Conservation (phyloP, 1,140 invertebrate species). For the Asbolus verrucosus region DNA sequence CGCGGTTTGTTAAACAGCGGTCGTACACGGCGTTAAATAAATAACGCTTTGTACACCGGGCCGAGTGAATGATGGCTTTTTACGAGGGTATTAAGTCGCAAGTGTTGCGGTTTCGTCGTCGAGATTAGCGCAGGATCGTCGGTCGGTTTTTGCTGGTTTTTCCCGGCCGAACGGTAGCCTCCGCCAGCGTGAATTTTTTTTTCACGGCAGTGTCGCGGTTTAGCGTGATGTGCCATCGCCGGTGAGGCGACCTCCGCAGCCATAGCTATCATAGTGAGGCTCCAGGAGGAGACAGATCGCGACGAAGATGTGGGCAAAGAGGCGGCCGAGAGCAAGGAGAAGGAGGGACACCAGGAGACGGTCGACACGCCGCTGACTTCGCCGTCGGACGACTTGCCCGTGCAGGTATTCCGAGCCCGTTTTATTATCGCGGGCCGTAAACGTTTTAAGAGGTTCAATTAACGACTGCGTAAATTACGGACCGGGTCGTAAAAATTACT, state of each 20-base stretch:
- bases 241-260: constrained; percentile 51
- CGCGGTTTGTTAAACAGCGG: constrained; percentile 48
- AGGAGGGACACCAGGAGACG: constrained; percentile 63
- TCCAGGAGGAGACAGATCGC: constrained; percentile 59
- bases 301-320: constrained; percentile 60
- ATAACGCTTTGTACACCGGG: constrained; percentile 38
- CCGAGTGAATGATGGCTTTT: constrained; percentile 47
- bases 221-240: not conserved
- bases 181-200: not conserved
- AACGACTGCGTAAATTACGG: constrained; percentile 51
- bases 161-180: constrained; percentile 14
- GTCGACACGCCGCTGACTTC: constrained; percentile 62
- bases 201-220: not conserved
- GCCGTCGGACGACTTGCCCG: constrained; percentile 57
- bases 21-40: constrained; percentile 46
- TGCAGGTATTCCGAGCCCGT: constrained; percentile 53
- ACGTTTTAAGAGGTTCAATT: constrained; percentile 54
- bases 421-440: constrained; percentile 50
- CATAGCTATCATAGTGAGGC: constrained; percentile 65
- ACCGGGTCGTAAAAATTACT: constrained; percentile 12
- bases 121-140: constrained; percentile 29
- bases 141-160: not conserved
- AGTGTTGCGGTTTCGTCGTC: no score
- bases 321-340: constrained; percentile 60
- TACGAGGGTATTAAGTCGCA: constrained; percentile 47